These are phyloP conservation scores for Cephalopachus bancanus DNA, from an alignment of 2,797 vertebrate genomes.

Conservation along the genomic window DNA sequence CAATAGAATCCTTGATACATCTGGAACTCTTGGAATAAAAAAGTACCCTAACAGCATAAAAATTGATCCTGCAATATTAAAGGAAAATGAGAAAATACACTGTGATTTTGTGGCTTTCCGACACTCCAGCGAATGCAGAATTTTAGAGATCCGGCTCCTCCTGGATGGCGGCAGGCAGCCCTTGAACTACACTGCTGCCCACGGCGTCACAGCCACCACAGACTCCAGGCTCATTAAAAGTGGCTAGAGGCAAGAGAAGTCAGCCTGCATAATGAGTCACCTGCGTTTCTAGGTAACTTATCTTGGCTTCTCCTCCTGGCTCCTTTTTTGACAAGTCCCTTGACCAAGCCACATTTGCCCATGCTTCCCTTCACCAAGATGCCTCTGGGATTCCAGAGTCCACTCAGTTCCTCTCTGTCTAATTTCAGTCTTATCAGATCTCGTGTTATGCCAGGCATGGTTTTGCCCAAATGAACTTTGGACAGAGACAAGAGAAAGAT, in stretches of 20 bases:
- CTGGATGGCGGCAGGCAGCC: not conserved
- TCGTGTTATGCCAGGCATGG: not conserved
- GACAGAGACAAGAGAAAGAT: not conserved
- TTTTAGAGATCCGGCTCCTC: not conserved
- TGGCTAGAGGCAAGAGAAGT: slow-evolving; percentile 49
- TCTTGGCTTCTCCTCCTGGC: not conserved
- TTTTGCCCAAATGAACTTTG: not conserved
- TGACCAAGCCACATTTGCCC: not conserved
- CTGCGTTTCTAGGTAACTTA: slow-evolving; percentile 30
- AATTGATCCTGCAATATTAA: not conserved
- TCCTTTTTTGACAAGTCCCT: slow-evolving; percentile 34
- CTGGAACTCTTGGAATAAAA: not conserved
- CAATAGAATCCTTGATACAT: not conserved
- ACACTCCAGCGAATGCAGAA: not conserved
- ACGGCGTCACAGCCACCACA: not conserved
- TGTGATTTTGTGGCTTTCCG: slow-evolving; percentile 36
- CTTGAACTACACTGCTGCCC: not conserved
- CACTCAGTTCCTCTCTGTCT: not conserved
- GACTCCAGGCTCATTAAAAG: slow-evolving; percentile 53
- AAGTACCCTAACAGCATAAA: not conserved
- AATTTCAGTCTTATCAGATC: not conserved
- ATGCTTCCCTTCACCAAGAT: not conserved
- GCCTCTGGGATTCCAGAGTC: not conserved
- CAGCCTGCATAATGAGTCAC: slow-evolving; percentile 46
- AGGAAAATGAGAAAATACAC: not conserved